Base-by-base conservation (phyloP, 2,888 invertebrate species). In the Leucoma salicis region DNA sequence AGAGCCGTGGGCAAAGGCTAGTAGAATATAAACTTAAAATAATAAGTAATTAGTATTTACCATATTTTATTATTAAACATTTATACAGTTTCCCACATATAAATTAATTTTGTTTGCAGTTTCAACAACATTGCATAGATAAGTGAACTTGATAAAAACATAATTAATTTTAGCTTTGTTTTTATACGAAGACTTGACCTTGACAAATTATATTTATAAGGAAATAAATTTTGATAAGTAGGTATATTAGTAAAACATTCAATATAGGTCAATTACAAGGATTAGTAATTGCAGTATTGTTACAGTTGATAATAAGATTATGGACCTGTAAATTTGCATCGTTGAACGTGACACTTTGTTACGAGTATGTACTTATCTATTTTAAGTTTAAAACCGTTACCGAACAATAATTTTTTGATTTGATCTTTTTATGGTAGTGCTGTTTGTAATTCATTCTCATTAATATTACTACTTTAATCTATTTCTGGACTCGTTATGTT, bases 241-340 rank as follows among this genome's bases (percentile, higher is more conserved):
- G 14, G 31, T 52, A 42, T 42, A 46, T 47, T 37, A 40, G 43
- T 35, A 42, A 35, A 55, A 49, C 49, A 40, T 33, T 24, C 14
- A 16, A 57, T 46, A 52, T 63, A 57, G 64, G 64, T 43, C 53
- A 60, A 37, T 44, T 48, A 21, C 55, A 62, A 62, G 61, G 64
- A 18, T 53, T 14, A 31, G 24, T 57, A 53, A 63, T 50, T 52
- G 50, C 46, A 50, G 37, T 16, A 28, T 24, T 36, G 43, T 40
- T 32, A 37, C n/a, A 42, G 35, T 29, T 6, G 5, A 38, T 42
- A 42, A 39, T 44, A 42, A 35, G 31, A 28, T 35, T 40, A 44
- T 44, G 42, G 39, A 38, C 34, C 15, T 39, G 24, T 41, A 42
- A 42, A 38, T 42, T 31, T 14, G 10, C 13, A 14, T 31, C 10